Evolutionary conservation across 2,888 invertebrate species (phyloP).

Genomic region (Monopis laevigella): DNA sequence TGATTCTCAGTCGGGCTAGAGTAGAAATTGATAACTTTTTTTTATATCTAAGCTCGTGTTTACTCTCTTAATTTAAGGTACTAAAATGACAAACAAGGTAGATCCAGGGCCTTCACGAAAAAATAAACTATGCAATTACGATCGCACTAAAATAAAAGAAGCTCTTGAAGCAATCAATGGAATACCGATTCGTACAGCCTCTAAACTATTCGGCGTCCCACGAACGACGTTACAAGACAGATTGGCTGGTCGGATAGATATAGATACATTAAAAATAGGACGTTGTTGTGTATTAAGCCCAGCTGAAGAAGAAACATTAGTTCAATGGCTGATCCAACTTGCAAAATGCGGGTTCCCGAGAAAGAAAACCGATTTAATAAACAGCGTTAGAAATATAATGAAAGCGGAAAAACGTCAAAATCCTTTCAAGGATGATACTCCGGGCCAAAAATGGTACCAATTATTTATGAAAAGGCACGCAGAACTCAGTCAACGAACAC

Average conservation of each 20-base stretch:
- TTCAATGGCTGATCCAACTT: neutral
- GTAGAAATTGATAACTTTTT: too few species aligned
- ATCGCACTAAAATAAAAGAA: too few species aligned
- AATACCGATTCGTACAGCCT: neutral
- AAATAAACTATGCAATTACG: too few species aligned
- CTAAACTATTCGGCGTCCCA: neutral
- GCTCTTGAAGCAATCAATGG: too few species aligned
- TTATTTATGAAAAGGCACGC: too few species aligned
- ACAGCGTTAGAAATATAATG: neutral
- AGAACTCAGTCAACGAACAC: too few species aligned
- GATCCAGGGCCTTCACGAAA: too few species aligned
- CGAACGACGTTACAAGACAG: neutral
- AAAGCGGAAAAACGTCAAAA: neutral
- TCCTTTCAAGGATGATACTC: conserved; percentile 19
- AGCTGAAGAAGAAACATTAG: neutral
- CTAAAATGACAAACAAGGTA: too few species aligned
- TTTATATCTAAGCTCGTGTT: too few species aligned
- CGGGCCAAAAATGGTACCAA: too few species aligned
- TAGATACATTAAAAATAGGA: neutral
- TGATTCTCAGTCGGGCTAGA: too few species aligned
- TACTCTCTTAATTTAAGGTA: too few species aligned
- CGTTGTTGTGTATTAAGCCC: neutral
- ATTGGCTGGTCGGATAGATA: neutral
- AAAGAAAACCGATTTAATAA: neutral
- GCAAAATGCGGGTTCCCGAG: neutral